Evolutionary conservation across 37 sponge, comb jelly and placozoan species (phyloP).

Genomic region (Bolinopsis microptera): DNA sequence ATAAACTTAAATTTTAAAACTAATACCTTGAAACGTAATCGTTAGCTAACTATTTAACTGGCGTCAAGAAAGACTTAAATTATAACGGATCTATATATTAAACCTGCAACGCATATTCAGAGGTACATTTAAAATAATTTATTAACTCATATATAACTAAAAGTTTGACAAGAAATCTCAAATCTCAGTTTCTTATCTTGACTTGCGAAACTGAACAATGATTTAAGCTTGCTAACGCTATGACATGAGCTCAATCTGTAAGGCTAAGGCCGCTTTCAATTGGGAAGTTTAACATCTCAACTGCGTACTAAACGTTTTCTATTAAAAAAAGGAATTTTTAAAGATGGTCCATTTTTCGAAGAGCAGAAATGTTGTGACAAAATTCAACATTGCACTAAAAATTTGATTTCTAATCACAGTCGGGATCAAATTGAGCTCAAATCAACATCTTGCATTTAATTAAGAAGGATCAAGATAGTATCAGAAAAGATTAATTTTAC

Average conservation of each 20-base stretch:
- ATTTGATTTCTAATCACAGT: no score
- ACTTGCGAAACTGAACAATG: not conserved
- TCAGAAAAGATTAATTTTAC: not conserved
- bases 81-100: not conserved
- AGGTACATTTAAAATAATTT: not conserved
- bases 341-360: no score
- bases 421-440: not conserved
- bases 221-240: not conserved
- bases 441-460: not conserved
- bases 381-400: no score
- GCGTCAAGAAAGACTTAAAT: not conserved
- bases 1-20: slow-evolving; percentile 50
- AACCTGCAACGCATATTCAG: no score
- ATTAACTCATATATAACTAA: not conserved
- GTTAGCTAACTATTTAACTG: slow-evolving; percentile 46
- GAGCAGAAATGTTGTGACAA: no score
- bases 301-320: no score
- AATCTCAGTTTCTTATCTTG: not conserved
- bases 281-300: no score
- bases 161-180: not conserved
- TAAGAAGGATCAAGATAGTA: not conserved
- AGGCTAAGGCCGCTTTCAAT: no score
- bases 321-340: no score
- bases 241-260: not conserved
- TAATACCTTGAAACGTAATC: slow-evolving; percentile 9